Base-by-base conservation (phyloP, 2,888 invertebrate genomes). In the Scaptomyza caliginosa region DNA sequence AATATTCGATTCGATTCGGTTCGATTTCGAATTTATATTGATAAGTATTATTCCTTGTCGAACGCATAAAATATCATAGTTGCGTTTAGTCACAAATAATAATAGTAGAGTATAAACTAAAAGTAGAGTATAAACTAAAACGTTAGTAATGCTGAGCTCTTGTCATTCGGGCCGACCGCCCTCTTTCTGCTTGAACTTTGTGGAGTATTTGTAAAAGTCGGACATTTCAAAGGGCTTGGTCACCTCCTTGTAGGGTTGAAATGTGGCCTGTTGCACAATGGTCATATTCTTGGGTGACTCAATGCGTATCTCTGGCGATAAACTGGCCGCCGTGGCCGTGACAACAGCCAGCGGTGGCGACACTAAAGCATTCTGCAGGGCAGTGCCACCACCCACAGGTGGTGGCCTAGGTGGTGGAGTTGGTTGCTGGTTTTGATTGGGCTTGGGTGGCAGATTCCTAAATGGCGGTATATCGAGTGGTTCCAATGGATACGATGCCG, bases 191-290 rank as follows among this genome's bases (percentile, higher is more conserved):
- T 98, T 94, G 90, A 96, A 97, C 90, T 98, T 97, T 4, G 97
- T 98, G 50, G 98, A 98, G 91, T 99, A 99, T 92, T 98, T 99
- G 91, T 98, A 99, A 91, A 98, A 98, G 91, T 99, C 99, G 0
- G 98, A 95, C 96, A 98, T 98, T 93, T 98, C 98, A 92, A 98
- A 99, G 3, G 98, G 98, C 90, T 99, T 99, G 0, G 97, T 96
- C 57, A 97, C 96, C 92, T 99, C 98, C 86, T 96, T 94, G 89
- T 97, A 97, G 0, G 97, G 97, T 90, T 96, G 96, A 92, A 96
- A 97, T 82, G 96, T 96, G 30, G 97, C 97, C 71, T 96, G 95
- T 88, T 96, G 96, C 28, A 97, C 96, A 0, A 97, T 93, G 1
- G 96, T 97, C 88, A 96, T 93, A 89, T 96, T 96, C 89, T 95